Percentiles rank a stretch among this genome's conserved stretches.
Evolutionary conservation across 2,797 vertebrate species (phyloP).

Genomic region (Falco peregrinus): DNA sequence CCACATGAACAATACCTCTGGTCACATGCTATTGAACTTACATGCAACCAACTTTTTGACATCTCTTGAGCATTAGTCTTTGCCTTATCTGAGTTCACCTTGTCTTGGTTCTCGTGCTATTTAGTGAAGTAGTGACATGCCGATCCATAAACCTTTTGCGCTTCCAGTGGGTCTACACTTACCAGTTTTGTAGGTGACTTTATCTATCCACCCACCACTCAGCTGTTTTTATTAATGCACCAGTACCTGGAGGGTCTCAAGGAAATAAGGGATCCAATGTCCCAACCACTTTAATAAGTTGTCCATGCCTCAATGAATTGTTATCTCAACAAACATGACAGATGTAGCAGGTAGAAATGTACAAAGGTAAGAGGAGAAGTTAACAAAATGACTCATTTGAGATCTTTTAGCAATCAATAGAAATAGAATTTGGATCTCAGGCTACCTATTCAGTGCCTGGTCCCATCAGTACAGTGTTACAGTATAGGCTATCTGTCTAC

Average conservation of each 20-base stretch:
- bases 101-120: background rate
- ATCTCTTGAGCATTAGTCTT: background rate
- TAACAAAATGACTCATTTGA: background rate
- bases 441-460: background rate
- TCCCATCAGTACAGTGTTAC: background rate
- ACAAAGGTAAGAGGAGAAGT: background rate
- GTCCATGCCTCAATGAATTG: background rate
- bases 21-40: background rate
- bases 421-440: background rate
- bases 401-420: background rate
- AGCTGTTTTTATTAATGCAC: background rate
- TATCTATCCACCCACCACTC: background rate
- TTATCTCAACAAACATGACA: background rate
- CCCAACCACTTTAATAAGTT: background rate
- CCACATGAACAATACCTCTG: background rate
- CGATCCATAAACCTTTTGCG: background rate
- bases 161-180: background rate
- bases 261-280: background rate
- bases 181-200: background rate
- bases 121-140: background rate
- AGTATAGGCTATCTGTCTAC: background rate
- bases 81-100: background rate
- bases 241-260: background rate
- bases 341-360: background rate
- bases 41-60: background rate